Conservation (phyloP, 2,797 vertebrate species). For the Phylloscopus collybita region DNA sequence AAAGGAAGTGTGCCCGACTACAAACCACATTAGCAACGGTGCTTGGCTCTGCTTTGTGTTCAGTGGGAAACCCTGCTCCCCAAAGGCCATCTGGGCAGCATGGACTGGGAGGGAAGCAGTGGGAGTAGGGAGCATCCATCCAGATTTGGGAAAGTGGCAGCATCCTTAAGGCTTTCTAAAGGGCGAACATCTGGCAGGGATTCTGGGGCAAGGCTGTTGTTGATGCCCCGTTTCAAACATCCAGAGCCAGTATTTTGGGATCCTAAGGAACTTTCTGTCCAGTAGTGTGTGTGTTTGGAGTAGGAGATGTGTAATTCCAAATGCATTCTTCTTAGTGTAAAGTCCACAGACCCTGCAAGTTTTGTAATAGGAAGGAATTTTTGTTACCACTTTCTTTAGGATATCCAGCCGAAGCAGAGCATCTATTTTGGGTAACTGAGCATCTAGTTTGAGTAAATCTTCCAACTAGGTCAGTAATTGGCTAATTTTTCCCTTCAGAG, state of each 20-base stretch:
- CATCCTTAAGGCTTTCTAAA: neutral
- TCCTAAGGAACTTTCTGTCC: neutral
- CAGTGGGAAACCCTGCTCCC: slow-evolving; percentile 73
- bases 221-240: neutral
- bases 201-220: neutral
- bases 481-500: neutral
- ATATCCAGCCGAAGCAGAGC: neutral
- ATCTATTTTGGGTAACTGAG: neutral
- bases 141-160: slow-evolving; percentile 13
- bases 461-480: neutral
- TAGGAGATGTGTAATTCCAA: neutral
- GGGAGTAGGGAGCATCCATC: slow-evolving; percentile 5
- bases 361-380: neutral
- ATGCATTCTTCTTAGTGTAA: neutral
- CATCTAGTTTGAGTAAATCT: neutral
- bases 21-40: slow-evolving; percentile 79
- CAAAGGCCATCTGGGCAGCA: slow-evolving; percentile 80
- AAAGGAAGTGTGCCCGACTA: slow-evolving; percentile 86
- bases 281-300: neutral
- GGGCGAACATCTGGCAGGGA: slow-evolving; percentile 72
- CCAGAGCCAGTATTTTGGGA: neutral
- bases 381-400: neutral
- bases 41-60: slow-evolving; percentile 75
- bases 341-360: neutral
- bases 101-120: neutral